Evolutionary conservation across 2,113 vertebrate genomes (phyloP), one percentile per base, ranked within the genome.

Genomic region (Zapornia atra): DNA sequence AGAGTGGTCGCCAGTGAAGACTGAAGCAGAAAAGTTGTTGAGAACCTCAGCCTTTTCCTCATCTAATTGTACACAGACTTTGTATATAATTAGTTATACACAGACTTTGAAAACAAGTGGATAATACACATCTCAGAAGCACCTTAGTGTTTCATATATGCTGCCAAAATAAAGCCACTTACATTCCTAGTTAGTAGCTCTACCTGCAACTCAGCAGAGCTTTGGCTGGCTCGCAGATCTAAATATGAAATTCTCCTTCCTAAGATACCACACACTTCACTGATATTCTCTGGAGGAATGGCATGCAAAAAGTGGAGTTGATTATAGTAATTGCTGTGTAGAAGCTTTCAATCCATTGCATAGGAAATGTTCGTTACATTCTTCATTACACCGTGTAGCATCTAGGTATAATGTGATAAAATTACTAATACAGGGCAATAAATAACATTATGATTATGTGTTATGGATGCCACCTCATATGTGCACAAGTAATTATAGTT

Each of bases 341-440:
- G 77, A 73, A 94, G 40, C 48, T 89, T 95, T 90, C 75, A 54
- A 36, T 85, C 63, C 78, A 33, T 31, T 65, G 66, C 71, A 48
- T 46, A 72, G 86, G 66, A 91, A 89, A 77, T 50, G n/a, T 56
- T 93, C 28, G 51, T 88, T 88, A 50, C n/a, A 57, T 85, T 95
- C 60, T 82, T 89, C 57, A 48, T 78, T 48, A 34, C 65, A 53
- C 86, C 89, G 76, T 91, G 91, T 91, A 87, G 70, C 82, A 88
- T 91, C 70, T 61, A 90, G 77, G 51, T 88, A 87, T 63, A 90
- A 94, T 77, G 66, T 85, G 81, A 56, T 90, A 94, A 88, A 94
- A 94, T 95, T 91, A 94, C 89, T 90, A 96, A 90, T 91, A 66
- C 71, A 86, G 66, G 75, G 57, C 90, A 91, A 81, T 95, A 97